These are phyloP conservation scores for Phocoena phocoena DNA, from an alignment of 2,113 vertebrate species.

Conservation along the genomic window DNA sequence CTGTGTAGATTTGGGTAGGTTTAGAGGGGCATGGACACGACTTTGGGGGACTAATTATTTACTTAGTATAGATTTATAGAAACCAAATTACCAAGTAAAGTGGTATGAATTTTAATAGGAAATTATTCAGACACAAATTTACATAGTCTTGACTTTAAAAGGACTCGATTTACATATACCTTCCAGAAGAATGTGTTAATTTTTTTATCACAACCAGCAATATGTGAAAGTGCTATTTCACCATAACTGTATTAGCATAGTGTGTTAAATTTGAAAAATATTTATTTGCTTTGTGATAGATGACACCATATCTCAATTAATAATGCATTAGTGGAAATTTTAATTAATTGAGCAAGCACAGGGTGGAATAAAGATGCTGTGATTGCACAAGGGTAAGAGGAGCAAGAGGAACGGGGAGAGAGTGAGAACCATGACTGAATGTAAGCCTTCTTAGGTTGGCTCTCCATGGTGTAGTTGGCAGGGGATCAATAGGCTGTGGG, in stretches of 20 bases:
- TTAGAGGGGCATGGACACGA: not conserved
- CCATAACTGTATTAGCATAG: not conserved
- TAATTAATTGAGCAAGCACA: not conserved
- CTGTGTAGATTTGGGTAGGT: not conserved
- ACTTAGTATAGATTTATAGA: not conserved
- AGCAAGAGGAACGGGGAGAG: not conserved
- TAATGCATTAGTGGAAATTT: not conserved
- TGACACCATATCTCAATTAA: not conserved
- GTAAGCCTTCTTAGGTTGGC: fast-evolving
- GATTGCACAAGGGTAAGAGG: not conserved
- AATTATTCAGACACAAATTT: constrained; percentile 4
- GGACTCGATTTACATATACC: not conserved
- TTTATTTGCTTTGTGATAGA: not conserved
- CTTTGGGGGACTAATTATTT: constrained; percentile 1
- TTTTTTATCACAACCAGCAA: not conserved
- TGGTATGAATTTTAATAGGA: constrained; percentile 27
- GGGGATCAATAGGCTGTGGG: not conserved
- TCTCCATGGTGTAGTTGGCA: not conserved
- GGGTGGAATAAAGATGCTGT: not conserved
- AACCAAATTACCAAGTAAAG: not conserved
- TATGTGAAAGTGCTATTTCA: not conserved
- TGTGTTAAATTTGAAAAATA: not conserved
- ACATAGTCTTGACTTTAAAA: constrained; percentile 30
- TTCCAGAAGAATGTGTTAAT: not conserved
- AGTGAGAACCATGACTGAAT: not conserved